phyloP scores from a whole-genome alignment of 2,797 vertebrate species.

The Pagetopsis macropterus region DNA sequence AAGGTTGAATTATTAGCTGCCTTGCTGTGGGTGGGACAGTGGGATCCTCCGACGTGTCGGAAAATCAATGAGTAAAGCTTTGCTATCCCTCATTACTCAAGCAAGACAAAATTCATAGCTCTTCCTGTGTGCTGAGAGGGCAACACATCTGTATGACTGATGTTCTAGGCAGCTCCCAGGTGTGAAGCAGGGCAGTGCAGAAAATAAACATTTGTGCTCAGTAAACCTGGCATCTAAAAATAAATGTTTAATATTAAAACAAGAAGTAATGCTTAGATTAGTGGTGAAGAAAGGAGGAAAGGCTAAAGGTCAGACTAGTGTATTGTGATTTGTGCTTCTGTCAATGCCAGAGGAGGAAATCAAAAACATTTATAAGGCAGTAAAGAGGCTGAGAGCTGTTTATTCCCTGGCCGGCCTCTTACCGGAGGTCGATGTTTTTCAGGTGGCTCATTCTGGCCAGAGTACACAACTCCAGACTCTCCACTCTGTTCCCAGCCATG shows the following conservation, averaged over 20 bases:
- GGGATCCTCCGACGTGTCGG: constrained; percentile 14
- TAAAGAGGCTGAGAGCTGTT: constrained; percentile 23
- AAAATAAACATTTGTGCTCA: constrained; percentile 29
- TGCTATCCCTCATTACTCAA: constrained; percentile 21
- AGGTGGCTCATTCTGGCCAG: constrained; percentile 89
- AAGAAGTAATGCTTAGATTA: constrained; percentile 27
- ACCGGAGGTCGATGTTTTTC: constrained; percentile 94
- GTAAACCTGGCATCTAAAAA: constrained; percentile 52
- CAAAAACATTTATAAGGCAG: constrained; percentile 6
- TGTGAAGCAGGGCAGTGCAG: constrained; percentile 22
- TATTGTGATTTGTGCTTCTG: constrained; percentile 40
- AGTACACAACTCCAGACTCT: constrained; percentile 84
- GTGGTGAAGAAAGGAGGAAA: neutral
- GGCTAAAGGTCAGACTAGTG: constrained; percentile 14
- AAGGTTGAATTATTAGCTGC: constrained; percentile 25
- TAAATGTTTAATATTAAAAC: constrained; percentile 27
- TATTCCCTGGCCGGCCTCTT: constrained; percentile 53
- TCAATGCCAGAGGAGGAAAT: constrained; percentile 18
- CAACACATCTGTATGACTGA: neutral
- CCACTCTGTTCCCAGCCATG: constrained; percentile 92
- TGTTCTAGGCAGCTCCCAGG: constrained; percentile 25
- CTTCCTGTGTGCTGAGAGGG: constrained; percentile 16
- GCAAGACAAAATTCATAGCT: constrained; percentile 26
- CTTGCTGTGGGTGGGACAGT: constrained; percentile 3
- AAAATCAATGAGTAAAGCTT: constrained; percentile 23